Evolutionary conservation across 2,797 vertebrate genomes (phyloP).

Genomic region (Poeciliopsis infans): DNA sequence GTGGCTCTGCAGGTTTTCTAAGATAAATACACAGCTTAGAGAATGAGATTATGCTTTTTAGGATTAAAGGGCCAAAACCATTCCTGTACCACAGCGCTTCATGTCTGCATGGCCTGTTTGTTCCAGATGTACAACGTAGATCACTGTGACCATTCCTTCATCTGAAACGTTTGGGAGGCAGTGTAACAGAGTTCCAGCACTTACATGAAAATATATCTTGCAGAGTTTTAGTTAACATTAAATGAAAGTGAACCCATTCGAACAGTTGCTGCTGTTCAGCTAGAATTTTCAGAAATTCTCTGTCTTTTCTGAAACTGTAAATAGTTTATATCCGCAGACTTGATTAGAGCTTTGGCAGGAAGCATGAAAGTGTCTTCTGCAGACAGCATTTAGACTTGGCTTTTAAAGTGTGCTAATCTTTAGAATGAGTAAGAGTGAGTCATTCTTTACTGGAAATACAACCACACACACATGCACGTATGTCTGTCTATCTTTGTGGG

Average conservation of each 20-base stretch:
- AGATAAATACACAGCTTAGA: not conserved
- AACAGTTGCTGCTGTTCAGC: slow-evolving; percentile 8
- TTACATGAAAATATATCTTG: not conserved
- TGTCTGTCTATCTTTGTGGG: not conserved
- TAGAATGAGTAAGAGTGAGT: slow-evolving; percentile 55
- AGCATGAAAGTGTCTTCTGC: slow-evolving; percentile 16
- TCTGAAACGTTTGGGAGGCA: not conserved
- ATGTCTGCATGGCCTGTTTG: not conserved
- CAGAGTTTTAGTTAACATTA: not conserved
- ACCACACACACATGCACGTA: not conserved
- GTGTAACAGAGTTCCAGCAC: not conserved
- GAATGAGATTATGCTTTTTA: not conserved
- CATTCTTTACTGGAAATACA: slow-evolving; percentile 62
- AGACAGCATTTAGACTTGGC: slow-evolving; percentile 24
- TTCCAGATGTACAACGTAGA: not conserved
- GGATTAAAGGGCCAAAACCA: not conserved
- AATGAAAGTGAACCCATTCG: not conserved
- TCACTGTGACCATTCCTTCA: not conserved
- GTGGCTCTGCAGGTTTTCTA: not conserved
- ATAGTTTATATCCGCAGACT: slow-evolving; percentile 22
- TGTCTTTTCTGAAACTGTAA: not conserved
- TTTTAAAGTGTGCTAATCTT: slow-evolving; percentile 50
- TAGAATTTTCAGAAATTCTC: slow-evolving; percentile 2
- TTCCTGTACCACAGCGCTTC: not conserved
- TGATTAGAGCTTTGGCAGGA: slow-evolving; percentile 26